Conservation (phyloP, 2,888 invertebrate genomes). For the Ophion ellenae region DNA sequence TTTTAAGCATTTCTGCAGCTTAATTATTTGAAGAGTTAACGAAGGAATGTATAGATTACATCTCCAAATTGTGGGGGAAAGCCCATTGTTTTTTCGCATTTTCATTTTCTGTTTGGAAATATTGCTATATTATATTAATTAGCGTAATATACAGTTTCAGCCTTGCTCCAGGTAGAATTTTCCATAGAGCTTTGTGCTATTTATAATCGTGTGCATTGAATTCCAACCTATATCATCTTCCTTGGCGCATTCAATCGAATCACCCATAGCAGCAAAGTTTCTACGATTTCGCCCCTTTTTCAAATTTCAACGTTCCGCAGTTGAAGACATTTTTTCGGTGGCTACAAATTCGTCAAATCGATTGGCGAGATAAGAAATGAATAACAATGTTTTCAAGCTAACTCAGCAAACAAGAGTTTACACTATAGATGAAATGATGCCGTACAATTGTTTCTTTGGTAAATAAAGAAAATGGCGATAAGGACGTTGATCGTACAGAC, state of each 20-base stretch:
- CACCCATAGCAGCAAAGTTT: slow-evolving; percentile 73
- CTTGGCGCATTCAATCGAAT: slow-evolving; percentile 75
- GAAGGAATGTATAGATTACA: slow-evolving; percentile 73
- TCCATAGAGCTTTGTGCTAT: slow-evolving; percentile 81
- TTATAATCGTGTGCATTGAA: slow-evolving; percentile 82
- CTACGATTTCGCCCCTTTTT: neutral
- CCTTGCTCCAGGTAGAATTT: slow-evolving; percentile 72
- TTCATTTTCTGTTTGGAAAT: slow-evolving; percentile 66
- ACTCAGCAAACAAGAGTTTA: too few relatives aligned
- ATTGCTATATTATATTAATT: slow-evolving; percentile 73
- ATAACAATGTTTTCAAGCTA: neutral
- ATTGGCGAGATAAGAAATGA: neutral
- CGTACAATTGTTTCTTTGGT: too few relatives aligned
- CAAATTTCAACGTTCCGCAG: neutral
- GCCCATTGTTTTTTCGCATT: slow-evolving; percentile 18
- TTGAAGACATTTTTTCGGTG: slow-evolving; percentile 3
- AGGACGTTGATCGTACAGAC: too few relatives aligned
- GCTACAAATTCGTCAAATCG: neutral
- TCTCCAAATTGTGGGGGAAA: slow-evolving; percentile 66
- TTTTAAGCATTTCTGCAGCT: slow-evolving; percentile 69
- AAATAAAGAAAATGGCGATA: too few relatives aligned
- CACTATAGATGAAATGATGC: neutral
- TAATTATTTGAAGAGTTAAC: slow-evolving; percentile 73
- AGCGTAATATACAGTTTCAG: slow-evolving; percentile 79
- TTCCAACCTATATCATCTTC: slow-evolving; percentile 74